These are phyloP conservation scores for Neogobius melanostomus DNA, from an alignment of 2,113 vertebrate species.

Conservation along the genomic window DNA sequence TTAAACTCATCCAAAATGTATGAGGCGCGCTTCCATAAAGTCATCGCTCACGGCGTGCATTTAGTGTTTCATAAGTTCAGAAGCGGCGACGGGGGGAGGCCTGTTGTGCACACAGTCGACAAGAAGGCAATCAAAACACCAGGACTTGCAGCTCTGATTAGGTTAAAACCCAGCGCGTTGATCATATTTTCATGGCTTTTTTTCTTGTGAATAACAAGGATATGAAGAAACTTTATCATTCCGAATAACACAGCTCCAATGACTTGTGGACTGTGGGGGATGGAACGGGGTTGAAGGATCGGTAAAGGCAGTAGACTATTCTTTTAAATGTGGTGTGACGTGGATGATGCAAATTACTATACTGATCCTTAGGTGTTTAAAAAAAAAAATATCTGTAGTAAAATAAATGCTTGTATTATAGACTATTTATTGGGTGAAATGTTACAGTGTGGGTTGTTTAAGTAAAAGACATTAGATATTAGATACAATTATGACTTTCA, in stretches of 20 bases:
- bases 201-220: neutral
- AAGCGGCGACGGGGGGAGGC: neutral
- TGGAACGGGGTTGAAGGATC: neutral
- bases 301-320: no score
- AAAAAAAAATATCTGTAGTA: no score
- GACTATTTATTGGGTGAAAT: no score
- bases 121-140: neutral
- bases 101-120: neutral
- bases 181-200: neutral
- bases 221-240: constrained; percentile 3
- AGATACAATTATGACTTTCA: no score
- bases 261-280: neutral
- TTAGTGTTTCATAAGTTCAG: constrained; percentile 5
- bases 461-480: no score
- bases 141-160: neutral
- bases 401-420: no score
- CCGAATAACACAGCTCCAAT: neutral
- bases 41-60: neutral
- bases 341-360: no score
- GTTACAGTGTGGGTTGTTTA: no score
- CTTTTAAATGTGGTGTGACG: no score
- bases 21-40: neutral
- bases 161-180: neutral
- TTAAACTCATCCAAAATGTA: constrained; percentile 11
- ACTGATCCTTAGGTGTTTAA: no score